Base-by-base conservation (phyloP, 2,888 invertebrate species). In the Serripes groenlandicus region DNA sequence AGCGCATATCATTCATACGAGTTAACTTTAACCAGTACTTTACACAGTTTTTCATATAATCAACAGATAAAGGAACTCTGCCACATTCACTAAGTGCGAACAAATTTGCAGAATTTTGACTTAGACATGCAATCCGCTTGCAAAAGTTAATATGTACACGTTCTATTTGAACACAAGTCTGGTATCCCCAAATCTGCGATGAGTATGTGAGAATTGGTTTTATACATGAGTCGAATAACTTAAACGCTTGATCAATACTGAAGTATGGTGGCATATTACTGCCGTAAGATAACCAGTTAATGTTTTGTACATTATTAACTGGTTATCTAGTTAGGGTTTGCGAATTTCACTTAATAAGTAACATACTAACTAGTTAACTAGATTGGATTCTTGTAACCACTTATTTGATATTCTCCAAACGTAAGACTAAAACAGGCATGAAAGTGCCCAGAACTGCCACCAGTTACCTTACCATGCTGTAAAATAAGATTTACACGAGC, bases 31-130 rank as follows among this genome's bases (percentile, higher is more conserved):
- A 23, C 80, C 80, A 80, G 42, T 75, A 80, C 30, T 71, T 75
- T 3, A 71, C 34, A n/a, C 71, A 71, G 15, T 52, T 23, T 21
- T 35, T n/a, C 32, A 60, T 56, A 64, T 80, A 75, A 23, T 21
- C 26, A 26, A 37, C 37, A 62, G 62, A 76, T 28, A 76, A 42
- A 26, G 64, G 75, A 11, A 52, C 30, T 34, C 76, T 34, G 18
- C 73, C 72, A 56, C 80, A 80, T 28, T 75, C 80, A 42, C 75
- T 66, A 5, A 77, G 28, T 3, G 77, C 73, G 52, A 74, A 69
- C 52, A 73, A 52, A 35, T 58, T 74, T 66, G 75, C 60, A 18
- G 76, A 72, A 37, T 75, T 58, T 42, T 42, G 49, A 28, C 62
- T 74, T 60, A 81, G 30, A 15, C 72, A 49, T 23, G 56, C n/a